Evolutionary conservation across 2,113 vertebrate species (phyloP), one percentile per base, ranked within the genome.

Genomic region (Phyllostomus hastatus): DNA sequence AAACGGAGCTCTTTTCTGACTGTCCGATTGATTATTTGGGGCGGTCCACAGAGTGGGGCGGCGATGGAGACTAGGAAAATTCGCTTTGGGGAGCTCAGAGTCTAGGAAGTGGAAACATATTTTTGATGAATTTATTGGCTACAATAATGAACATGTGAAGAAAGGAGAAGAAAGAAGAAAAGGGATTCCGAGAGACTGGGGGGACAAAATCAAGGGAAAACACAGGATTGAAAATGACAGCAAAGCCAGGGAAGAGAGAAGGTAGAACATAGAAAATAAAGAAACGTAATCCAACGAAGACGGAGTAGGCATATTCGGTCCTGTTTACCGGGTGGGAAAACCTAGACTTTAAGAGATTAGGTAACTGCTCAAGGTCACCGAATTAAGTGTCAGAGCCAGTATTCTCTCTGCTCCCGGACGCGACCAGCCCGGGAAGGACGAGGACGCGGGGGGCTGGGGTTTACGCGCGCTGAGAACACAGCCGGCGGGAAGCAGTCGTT

Each of bases 171-270:
- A 66, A 78, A 66, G 35, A 20, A 52, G 35, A 28, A 61, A 86
- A 69, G 35, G 8, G 46, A 61, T 70, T 59, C 52, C 0, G 14
- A 57, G 48, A 70, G 19, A 57, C 0, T 31, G 41, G 78, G 50
- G 33, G 85, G 88, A 64, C 5, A 50, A 80, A 95, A 81, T 22
- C 72, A 22, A 48, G 83, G 70, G 41, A 48, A 91, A 85, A 46
- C 70, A 46, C 83, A 33, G 54, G 35, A 46, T 80, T 14, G 22
- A 17, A 50, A 70, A 78, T 2, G 41, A n/a, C 22, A 52, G 85
- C 41, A 38, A 67, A 69, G 64, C 41, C 59, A 35, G 41, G 22
- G 28, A 59, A 43, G 22, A 94, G 43, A 59, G 17, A 35, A 85
- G 14, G 69, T 50, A 80, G 15, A 10, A 72, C 26, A 20, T 2